phyloP scores from a whole-genome alignment of 2,797 vertebrate genomes.

The Pelodytes ibericus region DNA sequence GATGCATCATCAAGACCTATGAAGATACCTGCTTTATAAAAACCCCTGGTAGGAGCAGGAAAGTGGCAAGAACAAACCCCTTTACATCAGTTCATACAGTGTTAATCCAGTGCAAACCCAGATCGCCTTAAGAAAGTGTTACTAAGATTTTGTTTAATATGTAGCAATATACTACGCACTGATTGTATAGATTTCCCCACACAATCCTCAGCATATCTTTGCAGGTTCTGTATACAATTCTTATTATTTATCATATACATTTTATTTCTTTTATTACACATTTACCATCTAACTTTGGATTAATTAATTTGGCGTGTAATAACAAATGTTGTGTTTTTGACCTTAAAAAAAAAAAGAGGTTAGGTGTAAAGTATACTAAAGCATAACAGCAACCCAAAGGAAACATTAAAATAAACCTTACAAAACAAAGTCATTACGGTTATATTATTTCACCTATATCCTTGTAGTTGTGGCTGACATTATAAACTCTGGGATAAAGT shows the following conservation, averaged over 20 bases:
- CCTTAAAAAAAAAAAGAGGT: constrained; percentile 9
- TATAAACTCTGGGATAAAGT: not conserved
- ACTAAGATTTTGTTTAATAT: no score
- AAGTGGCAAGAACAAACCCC: not conserved
- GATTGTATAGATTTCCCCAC: no score
- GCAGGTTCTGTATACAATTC: not conserved
- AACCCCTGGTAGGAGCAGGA: no score
- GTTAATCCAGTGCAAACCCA: no score
- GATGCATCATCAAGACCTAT: no score
- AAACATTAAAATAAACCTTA: constrained; percentile 3
- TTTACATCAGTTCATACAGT: not conserved
- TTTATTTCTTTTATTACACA: not conserved
- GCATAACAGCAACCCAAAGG: not conserved
- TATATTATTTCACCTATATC: not conserved
- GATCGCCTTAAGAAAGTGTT: no score
- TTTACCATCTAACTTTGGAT: constrained; percentile 6
- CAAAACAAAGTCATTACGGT: constrained; percentile 1
- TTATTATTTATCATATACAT: not conserved
- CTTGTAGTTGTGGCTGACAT: not conserved
- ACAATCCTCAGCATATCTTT: no score
- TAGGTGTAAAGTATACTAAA: not conserved
- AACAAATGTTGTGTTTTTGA: not conserved
- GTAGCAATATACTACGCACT: no score
- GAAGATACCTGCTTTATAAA: no score
- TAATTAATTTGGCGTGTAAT: not conserved